These are phyloP conservation scores for Champsocephalus esox DNA, from an alignment of 2,797 vertebrate genomes.

Conservation along the genomic window DNA sequence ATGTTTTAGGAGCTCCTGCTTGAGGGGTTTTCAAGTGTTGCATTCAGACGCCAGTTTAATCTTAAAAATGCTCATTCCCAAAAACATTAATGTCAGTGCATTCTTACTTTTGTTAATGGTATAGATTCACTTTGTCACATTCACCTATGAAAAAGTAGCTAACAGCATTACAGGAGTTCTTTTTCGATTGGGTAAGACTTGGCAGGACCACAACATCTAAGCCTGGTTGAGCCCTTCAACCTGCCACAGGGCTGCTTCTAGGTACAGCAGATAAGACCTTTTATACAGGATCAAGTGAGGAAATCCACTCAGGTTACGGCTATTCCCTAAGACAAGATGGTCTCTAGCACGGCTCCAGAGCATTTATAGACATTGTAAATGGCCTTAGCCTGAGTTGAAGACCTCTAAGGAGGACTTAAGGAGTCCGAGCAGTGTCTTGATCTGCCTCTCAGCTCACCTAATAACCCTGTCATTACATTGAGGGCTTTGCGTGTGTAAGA, in stretches of 20 bases:
- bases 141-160: constrained; percentile 16
- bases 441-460: constrained; percentile 73
- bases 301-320: constrained; percentile 73
- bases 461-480: constrained; percentile 75
- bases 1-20: not conserved
- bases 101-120: not conserved
- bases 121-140: constrained; percentile 5
- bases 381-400: constrained; percentile 71
- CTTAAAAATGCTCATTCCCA: constrained; percentile 3
- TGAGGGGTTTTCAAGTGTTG: not conserved
- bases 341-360: constrained; percentile 63
- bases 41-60: not conserved
- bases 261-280: constrained; percentile 74
- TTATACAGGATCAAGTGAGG: constrained; percentile 77
- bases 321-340: constrained; percentile 77
- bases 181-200: constrained; percentile 11
- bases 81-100: not conserved
- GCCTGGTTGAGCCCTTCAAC: constrained; percentile 65
- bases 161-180: constrained; percentile 30
- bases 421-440: constrained; percentile 64
- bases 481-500: constrained; percentile 62
- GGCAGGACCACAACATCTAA: constrained; percentile 58
- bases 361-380: constrained; percentile 80
- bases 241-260: constrained; percentile 58
- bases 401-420: constrained; percentile 71